Percentiles rank a stretch among this genome's conserved stretches.
Conservation (phyloP, 2,797 vertebrate genomes). For the Taeniopygia guttata region DNA sequence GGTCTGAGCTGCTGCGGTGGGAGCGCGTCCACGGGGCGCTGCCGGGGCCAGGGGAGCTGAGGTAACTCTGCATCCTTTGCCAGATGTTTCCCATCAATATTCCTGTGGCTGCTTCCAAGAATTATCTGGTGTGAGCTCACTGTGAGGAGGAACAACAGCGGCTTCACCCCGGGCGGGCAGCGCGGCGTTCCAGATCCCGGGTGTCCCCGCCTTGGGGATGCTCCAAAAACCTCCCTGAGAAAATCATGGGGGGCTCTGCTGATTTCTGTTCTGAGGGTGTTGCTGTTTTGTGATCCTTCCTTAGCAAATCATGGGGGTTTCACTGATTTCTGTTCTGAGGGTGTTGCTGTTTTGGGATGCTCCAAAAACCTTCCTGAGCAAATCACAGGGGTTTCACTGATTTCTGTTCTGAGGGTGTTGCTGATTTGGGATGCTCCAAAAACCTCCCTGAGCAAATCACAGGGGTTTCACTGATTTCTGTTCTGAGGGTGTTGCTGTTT, state of each 20-base stretch:
- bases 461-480: fast-evolving
- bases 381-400: fast-evolving
- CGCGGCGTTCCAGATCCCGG: fast-evolving
- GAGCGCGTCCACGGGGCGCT: neutral
- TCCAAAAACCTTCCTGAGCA: too few species aligned
- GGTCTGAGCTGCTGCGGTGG: neutral
- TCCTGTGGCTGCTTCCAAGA: neutral
- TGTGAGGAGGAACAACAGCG: neutral
- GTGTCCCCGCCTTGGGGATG: neutral
- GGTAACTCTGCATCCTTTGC: neutral
- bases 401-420: neutral
- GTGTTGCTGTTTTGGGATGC: neutral
- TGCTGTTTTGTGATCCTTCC: too few species aligned
- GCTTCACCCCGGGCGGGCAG: neutral
- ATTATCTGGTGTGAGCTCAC: neutral
- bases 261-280: neutral
- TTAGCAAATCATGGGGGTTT: too few species aligned
- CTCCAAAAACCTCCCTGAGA: neutral
- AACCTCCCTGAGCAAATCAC: fast-evolving
- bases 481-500: neutral
- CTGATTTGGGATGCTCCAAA: too few species aligned
- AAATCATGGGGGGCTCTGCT: fast-evolving
- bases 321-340: too few species aligned
- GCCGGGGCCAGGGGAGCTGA: neutral
- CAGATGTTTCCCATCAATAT: conserved; percentile 51